Base-by-base conservation (phyloP, 2,888 invertebrate species). In the Tethea ocularis region DNA sequence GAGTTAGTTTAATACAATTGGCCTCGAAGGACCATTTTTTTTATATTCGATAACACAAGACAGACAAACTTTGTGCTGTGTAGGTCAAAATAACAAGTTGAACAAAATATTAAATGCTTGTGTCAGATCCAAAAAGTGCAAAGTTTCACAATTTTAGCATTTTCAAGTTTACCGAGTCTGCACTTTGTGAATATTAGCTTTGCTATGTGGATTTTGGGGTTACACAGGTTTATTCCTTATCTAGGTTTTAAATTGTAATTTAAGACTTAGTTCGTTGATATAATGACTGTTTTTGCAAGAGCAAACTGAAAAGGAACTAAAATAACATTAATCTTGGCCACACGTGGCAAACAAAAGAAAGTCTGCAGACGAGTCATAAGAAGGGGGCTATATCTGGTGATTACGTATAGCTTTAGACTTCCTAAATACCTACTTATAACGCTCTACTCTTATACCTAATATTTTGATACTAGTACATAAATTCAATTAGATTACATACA, bases 291-390 rank as follows among this genome's bases (percentile, higher is more conserved):
- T 33, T 33, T 26, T 56, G 20, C 51, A 36, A 56, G 52, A 52
- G 29, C 26, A 59, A 22, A 23, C n/a, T 33, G 8, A 33, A 20
- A 46, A 20, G 58, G 56, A 58, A 66, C 61, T 59, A 57, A 62
- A 68, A 66, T 62, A 68, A 66, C 66, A 71, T 71, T 65, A 68
- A 71, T 74, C 77, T 73, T 75, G 57, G 67, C 61, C 57, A 62
- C 57, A 65, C 61, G 58, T 56, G 69, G 63, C 59, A 64, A 63
- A 69, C 60, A 72, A 75, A 70, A 76, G 63, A 66, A 68, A 66
- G 56, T 64, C 46, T 46, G 46, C 46, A 7, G 20, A 46, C 46
- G 46, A 46, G 20, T 46, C 46, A 46, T 46, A 46, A 46, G 46
- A 20, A 46, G 46, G 46, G 46, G 6, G 46, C 20, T 46, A 46